phyloP scores from a whole-genome alignment of 2,113 vertebrate species.

The Bos javanicus region DNA sequence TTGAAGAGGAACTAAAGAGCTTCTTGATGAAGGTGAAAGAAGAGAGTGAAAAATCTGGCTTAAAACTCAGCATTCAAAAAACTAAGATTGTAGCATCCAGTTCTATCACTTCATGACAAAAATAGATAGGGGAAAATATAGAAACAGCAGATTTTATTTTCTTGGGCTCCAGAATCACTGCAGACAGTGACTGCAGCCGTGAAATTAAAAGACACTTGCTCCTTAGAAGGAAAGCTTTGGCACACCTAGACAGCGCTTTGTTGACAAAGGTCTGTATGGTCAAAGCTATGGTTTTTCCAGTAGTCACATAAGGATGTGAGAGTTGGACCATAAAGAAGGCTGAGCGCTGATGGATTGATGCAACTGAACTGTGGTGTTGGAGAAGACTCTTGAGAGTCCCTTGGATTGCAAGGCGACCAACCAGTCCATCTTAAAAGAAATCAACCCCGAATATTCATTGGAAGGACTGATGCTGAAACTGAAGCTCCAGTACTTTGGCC shows the following conservation, averaged over 20 bases:
- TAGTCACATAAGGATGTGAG: not conserved
- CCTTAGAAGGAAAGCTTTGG: not conserved
- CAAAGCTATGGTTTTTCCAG: not conserved
- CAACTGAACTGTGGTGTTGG: not conserved
- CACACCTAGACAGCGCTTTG: not conserved
- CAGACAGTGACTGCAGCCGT: not conserved
- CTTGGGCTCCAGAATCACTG: not conserved
- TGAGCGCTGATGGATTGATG: not conserved
- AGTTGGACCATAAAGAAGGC: not conserved
- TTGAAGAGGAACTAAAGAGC: not conserved
- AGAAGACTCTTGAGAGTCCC: not conserved
- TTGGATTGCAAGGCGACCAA: fast-evolving
- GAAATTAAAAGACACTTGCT: not conserved
- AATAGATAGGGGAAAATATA: not conserved
- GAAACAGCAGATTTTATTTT: not conserved
- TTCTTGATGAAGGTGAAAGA: not conserved
- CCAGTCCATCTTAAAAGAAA: not conserved
- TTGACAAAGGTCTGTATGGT: not conserved
- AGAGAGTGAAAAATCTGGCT: not conserved
- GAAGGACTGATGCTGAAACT: not conserved
- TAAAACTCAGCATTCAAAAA: not conserved
- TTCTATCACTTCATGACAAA: not conserved
- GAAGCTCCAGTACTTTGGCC: not conserved
- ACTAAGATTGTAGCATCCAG: not conserved
- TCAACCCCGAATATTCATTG: not conserved